A percentile compares a stretch with the other conserved stretches of the same genome.
phyloP scores from a whole-genome alignment of 2,113 vertebrate genomes.

The Hippocampus comes region DNA sequence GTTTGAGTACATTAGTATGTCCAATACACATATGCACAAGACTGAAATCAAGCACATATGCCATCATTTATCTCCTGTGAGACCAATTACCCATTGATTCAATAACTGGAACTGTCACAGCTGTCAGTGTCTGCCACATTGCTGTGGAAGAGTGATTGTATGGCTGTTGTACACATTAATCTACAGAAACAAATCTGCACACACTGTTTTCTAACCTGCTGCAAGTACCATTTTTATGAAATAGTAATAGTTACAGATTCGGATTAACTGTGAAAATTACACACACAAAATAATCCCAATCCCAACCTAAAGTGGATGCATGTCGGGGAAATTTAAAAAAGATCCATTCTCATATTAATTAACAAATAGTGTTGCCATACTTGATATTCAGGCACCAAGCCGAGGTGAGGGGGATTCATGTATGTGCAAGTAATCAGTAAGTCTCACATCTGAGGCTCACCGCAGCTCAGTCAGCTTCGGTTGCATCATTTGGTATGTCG shows the following conservation, averaged over 20 bases:
- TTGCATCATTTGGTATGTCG: too few species aligned
- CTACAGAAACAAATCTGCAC: slow-evolving; percentile 10
- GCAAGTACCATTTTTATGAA: background rate
- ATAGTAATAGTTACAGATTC: background rate
- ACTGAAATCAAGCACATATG: background rate
- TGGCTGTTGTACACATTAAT: slow-evolving; percentile 6
- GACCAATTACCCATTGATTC: slow-evolving; percentile 56
- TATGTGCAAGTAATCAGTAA: too few species aligned
- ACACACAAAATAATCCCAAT: background rate
- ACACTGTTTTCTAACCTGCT: background rate
- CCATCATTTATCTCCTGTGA: slow-evolving; percentile 40
- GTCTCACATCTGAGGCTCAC: too few species aligned
- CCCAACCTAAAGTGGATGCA: background rate
- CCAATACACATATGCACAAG: slow-evolving; percentile 12
- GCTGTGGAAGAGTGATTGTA: slow-evolving; percentile 32
- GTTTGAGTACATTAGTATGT: background rate
- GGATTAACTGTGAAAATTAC: background rate
- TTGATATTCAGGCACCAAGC: too few species aligned
- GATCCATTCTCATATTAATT: background rate
- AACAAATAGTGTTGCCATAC: too few species aligned
- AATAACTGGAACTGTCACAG: slow-evolving; percentile 61
- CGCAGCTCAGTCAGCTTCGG: too few species aligned
- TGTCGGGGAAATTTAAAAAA: background rate
- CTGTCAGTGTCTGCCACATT: slow-evolving; percentile 45
- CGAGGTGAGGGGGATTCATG: too few species aligned